A percentile compares a stretch with the other conserved stretches of the same genome.
Conservation (phyloP, 2,888 invertebrate genomes). For the Rhabditoides inermis region DNA sequence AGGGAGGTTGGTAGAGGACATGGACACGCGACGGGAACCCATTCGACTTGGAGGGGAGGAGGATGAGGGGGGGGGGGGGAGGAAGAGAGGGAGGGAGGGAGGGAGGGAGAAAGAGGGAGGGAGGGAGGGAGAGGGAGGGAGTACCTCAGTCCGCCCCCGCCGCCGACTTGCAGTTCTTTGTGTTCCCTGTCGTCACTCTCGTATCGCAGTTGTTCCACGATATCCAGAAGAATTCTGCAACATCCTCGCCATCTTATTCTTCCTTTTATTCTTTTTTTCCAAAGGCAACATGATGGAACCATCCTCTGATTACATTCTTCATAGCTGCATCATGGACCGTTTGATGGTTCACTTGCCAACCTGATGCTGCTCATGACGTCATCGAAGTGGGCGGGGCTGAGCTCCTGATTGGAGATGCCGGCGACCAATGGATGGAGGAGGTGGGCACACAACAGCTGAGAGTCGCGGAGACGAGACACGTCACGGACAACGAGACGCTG, state of each 20-base stretch:
- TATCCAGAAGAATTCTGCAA: slow-evolving; percentile 47
- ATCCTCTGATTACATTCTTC: too few relatives aligned
- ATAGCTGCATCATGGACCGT: too few relatives aligned
- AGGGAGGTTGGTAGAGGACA: slow-evolving; percentile 47
- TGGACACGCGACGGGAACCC: slow-evolving; percentile 46
- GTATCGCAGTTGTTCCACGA: slow-evolving; percentile 48
- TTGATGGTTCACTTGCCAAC: too few relatives aligned
- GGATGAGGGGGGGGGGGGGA: too few relatives aligned
- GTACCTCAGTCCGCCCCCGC: slow-evolving; percentile 24
- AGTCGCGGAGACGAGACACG: slow-evolving; percentile 37
- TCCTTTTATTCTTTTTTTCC: too few relatives aligned
- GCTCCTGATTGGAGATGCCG: slow-evolving; percentile 28
- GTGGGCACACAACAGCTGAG: slow-evolving; percentile 41
- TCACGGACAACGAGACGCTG: slow-evolving; percentile 48
- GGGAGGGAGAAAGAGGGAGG: too few relatives aligned
- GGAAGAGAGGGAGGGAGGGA: too few relatives aligned
- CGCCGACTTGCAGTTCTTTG: slow-evolving; percentile 17
- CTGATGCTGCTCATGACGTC: slow-evolving; percentile 44
- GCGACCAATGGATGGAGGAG: slow-evolving; percentile 44
- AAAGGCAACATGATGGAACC: too few relatives aligned
- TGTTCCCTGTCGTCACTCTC: slow-evolving; percentile 38
- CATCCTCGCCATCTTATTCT: too few relatives aligned
- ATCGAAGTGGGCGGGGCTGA: slow-evolving; percentile 47
- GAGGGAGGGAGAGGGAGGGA: too few relatives aligned
- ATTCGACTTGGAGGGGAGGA: too few relatives aligned